Conservation (phyloP, 1,140 invertebrate species). For the Delia radicum region DNA sequence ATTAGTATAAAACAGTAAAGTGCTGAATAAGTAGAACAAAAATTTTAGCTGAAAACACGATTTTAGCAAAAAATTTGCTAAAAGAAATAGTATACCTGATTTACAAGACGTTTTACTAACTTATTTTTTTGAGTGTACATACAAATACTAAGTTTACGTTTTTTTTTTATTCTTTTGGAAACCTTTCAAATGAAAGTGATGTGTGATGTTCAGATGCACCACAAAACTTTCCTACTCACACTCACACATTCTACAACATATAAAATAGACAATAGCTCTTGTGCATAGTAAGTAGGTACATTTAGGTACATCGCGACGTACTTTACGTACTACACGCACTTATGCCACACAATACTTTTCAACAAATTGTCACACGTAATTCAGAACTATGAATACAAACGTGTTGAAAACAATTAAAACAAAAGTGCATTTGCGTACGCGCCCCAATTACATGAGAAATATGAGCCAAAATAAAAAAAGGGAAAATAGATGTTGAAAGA, state of each 20-base stretch:
- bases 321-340: background rate
- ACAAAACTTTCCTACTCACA: background rate
- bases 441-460: slow-evolving; percentile 39
- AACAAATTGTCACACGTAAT: slow-evolving; percentile 52
- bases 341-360: slow-evolving; percentile 32
- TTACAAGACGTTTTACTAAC: too few species aligned
- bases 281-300: background rate
- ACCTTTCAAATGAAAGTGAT: slow-evolving; percentile 44
- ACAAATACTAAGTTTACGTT: background rate
- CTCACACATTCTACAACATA: background rate
- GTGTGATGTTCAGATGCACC: slow-evolving; percentile 28
- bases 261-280: too few species aligned
- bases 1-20: too few species aligned
- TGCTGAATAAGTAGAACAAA: too few species aligned
- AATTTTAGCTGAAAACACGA: too few species aligned
- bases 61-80: too few species aligned
- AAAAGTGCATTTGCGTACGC: slow-evolving; percentile 34
- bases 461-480: slow-evolving; percentile 32
- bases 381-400: slow-evolving; percentile 37
- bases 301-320: background rate
- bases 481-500: background rate
- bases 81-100: too few species aligned
- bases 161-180: slow-evolving; percentile 33
- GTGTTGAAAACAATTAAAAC: slow-evolving; percentile 29
- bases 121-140: too few species aligned